These are phyloP conservation scores for Mesoligia furuncula DNA, from an alignment of 2,888 invertebrate species.

Conservation along the genomic window DNA sequence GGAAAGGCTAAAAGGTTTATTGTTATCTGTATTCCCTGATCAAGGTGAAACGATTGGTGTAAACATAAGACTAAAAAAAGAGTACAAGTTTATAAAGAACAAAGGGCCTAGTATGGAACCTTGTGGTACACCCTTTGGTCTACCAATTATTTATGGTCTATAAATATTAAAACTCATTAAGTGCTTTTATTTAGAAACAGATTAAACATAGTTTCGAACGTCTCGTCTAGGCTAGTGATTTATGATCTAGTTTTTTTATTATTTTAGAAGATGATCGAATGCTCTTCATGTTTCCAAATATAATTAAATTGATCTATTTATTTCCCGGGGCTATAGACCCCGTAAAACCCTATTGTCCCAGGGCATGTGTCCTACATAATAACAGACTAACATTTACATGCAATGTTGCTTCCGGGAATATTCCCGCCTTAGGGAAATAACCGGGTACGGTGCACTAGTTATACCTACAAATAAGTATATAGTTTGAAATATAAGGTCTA, in stretches of 20 bases:
- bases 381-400: conserved; percentile 48
- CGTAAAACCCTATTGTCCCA: conserved; percentile 18
- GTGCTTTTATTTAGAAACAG: background rate
- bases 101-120: conserved; percentile 1
- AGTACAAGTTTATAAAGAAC: background rate
- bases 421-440: conserved; percentile 48
- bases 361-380: conserved; percentile 38
- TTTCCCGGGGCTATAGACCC: background rate
- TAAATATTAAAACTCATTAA: background rate
- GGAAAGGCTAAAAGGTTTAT: conserved; percentile 34
- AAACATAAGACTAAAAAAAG: background rate
- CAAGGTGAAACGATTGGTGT: conserved; percentile 25
- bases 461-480: conserved; percentile 6
- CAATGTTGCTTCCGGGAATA: conserved; percentile 42
- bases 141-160: background rate
- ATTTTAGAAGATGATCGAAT: background rate
- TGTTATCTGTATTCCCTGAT: conserved; percentile 37
- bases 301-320: conserved; percentile 1
- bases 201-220: background rate
- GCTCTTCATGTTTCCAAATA: background rate
- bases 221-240: too few species aligned
- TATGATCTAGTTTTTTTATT: background rate
- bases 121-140: background rate
- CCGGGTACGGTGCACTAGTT: conserved; percentile 16
- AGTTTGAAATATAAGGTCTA: background rate